Evolutionary conservation across 1,140 invertebrate genomes (phyloP).

Genomic region (Cydia pomonella): DNA sequence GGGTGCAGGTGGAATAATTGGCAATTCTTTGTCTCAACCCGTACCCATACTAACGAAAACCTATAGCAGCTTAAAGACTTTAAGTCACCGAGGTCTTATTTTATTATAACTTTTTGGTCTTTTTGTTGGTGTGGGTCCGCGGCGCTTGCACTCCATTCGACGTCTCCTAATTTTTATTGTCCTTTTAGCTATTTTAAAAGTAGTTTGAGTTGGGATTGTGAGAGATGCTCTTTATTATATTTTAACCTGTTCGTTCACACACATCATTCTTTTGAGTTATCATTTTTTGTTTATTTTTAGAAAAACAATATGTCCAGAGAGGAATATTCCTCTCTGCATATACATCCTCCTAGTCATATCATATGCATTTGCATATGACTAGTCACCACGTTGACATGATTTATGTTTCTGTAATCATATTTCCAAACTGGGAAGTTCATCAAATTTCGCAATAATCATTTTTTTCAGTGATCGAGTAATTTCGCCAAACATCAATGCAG

Average conservation of each 20-base stretch:
- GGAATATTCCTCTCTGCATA: too few relatives aligned
- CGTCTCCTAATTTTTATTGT: conserved; percentile 28
- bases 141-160: conserved; percentile 29
- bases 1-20: conserved; percentile 79
- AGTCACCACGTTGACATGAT: not conserved
- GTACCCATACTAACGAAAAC: conserved; percentile 63
- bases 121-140: conserved; percentile 31
- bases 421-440: not conserved
- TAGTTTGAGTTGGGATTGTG: not conserved
- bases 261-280: not conserved
- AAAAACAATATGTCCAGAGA: too few relatives aligned
- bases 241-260: not conserved
- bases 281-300: too few relatives aligned
- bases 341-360: too few relatives aligned
- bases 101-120: conserved; percentile 43
- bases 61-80: conserved; percentile 59
- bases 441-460: not conserved
- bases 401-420: not conserved
- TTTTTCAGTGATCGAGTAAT: conserved; percentile 37
- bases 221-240: conserved; percentile 21
- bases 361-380: not conserved
- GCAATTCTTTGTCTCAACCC: conserved; percentile 78
- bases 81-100: conserved; percentile 58
- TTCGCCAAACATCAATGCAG: conserved; percentile 47
- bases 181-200: conserved; percentile 28